A percentile compares a stretch with the other conserved stretches of the same genome.
Conservation (phyloP, 2,888 invertebrate species). For the Steromphala cineraria region DNA sequence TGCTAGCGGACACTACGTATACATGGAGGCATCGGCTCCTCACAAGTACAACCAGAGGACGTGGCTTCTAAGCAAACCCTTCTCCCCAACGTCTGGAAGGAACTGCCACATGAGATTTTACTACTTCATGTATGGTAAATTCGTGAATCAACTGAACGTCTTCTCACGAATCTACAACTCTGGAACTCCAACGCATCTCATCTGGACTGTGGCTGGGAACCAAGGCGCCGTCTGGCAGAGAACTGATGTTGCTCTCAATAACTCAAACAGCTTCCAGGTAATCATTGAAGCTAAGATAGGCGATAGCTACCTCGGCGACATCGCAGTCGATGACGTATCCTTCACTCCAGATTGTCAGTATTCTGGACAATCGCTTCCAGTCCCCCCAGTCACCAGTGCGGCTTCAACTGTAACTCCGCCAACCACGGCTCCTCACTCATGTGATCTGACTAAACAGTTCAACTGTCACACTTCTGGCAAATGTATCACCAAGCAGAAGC, state of each 20-base stretch:
- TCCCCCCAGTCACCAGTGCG: not conserved
- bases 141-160: slow-evolving; percentile 55
- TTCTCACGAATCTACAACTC: slow-evolving; percentile 56
- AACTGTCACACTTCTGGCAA: slow-evolving; percentile 51
- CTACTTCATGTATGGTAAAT: slow-evolving; percentile 65
- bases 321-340: slow-evolving; percentile 72
- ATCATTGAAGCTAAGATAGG: slow-evolving; percentile 68
- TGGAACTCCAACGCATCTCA: slow-evolving; percentile 52
- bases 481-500: slow-evolving; percentile 51
- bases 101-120: slow-evolving; percentile 58
- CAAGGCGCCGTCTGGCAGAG: slow-evolving; percentile 67
- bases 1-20: slow-evolving; percentile 58
- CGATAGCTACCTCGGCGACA: slow-evolving; percentile 61
- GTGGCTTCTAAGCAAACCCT: slow-evolving; percentile 57
- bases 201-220: slow-evolving; percentile 46
- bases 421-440: slow-evolving; percentile 40
- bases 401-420: slow-evolving; percentile 32
- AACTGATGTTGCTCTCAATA: slow-evolving; percentile 45
- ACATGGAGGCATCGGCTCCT: slow-evolving; percentile 58
- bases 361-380: slow-evolving; percentile 9
- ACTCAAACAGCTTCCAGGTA: slow-evolving; percentile 56
- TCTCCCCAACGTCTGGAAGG: slow-evolving; percentile 39
- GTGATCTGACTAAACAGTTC: slow-evolving; percentile 51
- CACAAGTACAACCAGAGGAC: slow-evolving; percentile 52
- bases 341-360: slow-evolving; percentile 62